These are phyloP conservation scores for Melanchra persicariae DNA, from an alignment of 2,888 invertebrate genomes.

Conservation along the genomic window DNA sequence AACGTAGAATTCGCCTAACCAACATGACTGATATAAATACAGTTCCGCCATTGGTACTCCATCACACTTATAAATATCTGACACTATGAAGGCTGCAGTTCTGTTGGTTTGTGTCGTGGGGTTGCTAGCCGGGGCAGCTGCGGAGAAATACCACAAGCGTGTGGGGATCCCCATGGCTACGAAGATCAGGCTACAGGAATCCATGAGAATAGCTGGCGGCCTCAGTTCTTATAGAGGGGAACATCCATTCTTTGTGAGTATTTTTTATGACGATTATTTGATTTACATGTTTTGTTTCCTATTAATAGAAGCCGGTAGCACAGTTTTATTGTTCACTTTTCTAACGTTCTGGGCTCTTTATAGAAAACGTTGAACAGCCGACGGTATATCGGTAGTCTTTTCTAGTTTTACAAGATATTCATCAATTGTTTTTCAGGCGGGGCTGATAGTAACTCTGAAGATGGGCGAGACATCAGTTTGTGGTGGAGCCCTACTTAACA, in stretches of 20 bases:
- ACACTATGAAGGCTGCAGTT: constrained; percentile 27
- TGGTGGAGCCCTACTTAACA: constrained; percentile 40
- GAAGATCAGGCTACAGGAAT: constrained; percentile 39
- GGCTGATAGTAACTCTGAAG: constrained; percentile 37
- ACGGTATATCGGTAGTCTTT: background rate
- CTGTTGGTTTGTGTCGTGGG: constrained; percentile 22
- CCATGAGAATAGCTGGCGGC: constrained; percentile 45
- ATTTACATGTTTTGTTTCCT: background rate
- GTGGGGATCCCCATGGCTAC: constrained; percentile 44
- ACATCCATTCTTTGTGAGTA: constrained; percentile 50
- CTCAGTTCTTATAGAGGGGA: constrained; percentile 32
- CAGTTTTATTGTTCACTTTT: background rate
- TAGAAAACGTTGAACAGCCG: background rate
- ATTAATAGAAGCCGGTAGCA: background rate
- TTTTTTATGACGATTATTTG: background rate
- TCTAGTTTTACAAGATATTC: background rate
- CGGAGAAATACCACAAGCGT: constrained; percentile 30
- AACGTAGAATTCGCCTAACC: background rate
- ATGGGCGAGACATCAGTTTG: constrained; percentile 33
- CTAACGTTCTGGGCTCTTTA: background rate
- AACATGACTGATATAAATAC: constrained; percentile 36
- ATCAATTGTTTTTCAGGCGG: constrained; percentile 31
- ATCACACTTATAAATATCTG: background rate
- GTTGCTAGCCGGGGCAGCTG: constrained; percentile 8
- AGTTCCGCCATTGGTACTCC: too few relatives aligned